Percentiles rank a stretch among this genome's conserved stretches.
These are phyloP conservation scores for Theocolax elegans DNA, from an alignment of 1,140 invertebrate genomes.

Conservation along the genomic window DNA sequence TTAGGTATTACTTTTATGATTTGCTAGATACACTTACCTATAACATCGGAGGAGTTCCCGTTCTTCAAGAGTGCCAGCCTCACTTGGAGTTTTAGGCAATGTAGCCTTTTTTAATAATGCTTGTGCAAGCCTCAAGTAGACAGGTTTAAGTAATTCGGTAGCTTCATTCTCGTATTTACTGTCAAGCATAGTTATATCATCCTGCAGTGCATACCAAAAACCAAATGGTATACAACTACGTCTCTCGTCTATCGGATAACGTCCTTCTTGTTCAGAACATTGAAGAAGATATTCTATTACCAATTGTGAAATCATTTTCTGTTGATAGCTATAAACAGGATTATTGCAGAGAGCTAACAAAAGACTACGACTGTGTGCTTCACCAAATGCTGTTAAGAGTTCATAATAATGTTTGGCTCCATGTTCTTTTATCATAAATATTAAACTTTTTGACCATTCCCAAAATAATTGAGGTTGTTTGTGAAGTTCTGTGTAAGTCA, in stretches of 20 bases:
- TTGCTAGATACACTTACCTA: conserved; percentile 59
- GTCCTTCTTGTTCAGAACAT: conserved; percentile 82
- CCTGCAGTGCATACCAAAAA: conserved; percentile 92
- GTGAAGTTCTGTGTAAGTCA: conserved; percentile 52
- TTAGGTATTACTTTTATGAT: not conserved
- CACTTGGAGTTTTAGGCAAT: conserved; percentile 60
- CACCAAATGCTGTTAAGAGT: conserved; percentile 59
- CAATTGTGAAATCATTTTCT: conserved; percentile 61
- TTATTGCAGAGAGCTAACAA: conserved; percentile 56
- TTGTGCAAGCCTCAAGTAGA: conserved; percentile 75
- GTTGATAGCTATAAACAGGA: conserved; percentile 57
- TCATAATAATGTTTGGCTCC: conserved; percentile 56
- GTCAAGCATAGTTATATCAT: conserved; percentile 72
- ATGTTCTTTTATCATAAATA: conserved; percentile 53
- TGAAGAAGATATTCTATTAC: conserved; percentile 75
- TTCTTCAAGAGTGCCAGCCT: conserved; percentile 75
- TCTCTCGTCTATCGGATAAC: conserved; percentile 84
- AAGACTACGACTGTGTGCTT: conserved; percentile 56
- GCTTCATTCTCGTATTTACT: conserved; percentile 66
- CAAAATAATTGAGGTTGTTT: conserved; percentile 55
- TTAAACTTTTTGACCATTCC: conserved; percentile 57
- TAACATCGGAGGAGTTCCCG: conserved; percentile 89
- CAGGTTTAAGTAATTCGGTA: conserved; percentile 70
- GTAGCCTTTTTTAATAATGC: conserved; percentile 76
- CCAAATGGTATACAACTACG: conserved; percentile 75